phyloP scores from a whole-genome alignment of 2,888 invertebrate species.

The Calameuta pallipes region DNA sequence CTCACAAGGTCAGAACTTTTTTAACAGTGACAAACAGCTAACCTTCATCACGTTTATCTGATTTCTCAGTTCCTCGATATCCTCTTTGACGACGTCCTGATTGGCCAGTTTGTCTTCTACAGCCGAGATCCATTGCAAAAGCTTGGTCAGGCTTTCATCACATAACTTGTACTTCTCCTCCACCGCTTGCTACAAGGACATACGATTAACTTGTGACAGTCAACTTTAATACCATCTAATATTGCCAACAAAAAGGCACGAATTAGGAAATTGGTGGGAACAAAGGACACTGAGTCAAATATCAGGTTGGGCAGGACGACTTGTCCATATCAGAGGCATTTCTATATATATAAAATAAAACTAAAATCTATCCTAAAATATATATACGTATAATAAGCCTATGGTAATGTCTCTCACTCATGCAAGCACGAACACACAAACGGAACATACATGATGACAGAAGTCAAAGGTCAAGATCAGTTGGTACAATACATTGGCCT shows the following conservation, averaged over 20 bases:
- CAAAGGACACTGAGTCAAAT: neutral
- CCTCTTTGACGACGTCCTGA: conserved; percentile 88
- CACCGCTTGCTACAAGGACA: conserved; percentile 86
- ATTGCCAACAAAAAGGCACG: neutral
- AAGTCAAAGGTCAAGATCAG: conserved; percentile 6
- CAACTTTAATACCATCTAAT: neutral
- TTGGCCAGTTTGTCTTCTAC: conserved; percentile 86
- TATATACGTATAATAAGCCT: conserved; percentile 46
- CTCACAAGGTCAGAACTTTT: neutral
- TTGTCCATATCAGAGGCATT: neutral
- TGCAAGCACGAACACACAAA: conserved; percentile 65
- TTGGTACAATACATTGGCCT: neutral
- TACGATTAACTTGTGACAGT: conserved; percentile 54
- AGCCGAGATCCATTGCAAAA: conserved; percentile 88
- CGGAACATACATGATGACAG: conserved; percentile 38
- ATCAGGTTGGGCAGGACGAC: neutral
- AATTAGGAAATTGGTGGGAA: neutral
- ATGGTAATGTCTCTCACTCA: conserved; percentile 56
- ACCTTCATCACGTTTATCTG: conserved; percentile 92
- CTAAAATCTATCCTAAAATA: neutral
- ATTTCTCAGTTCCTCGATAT: conserved; percentile 85
- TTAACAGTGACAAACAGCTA: neutral
- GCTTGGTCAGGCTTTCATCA: conserved; percentile 85
- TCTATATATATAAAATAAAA: neutral
- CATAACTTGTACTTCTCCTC: conserved; percentile 94